A percentile compares a stretch with the other conserved stretches of the same genome.
These are phyloP conservation scores for Dasypus novemcinctus DNA, from an alignment of 2,113 vertebrate genomes.

Conservation along the genomic window DNA sequence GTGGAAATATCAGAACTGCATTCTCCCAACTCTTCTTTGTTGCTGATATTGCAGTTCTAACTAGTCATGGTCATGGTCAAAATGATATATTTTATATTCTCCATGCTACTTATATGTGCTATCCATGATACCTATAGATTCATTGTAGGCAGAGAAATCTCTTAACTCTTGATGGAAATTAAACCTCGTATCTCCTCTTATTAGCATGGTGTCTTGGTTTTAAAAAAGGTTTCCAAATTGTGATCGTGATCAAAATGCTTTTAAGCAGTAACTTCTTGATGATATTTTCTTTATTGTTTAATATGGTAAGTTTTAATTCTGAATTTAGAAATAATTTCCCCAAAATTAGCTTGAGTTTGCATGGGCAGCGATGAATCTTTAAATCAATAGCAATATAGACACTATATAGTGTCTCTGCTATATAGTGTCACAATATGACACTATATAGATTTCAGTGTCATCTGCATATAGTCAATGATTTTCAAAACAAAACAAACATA, in stretches of 20 bases:
- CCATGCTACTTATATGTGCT: not conserved
- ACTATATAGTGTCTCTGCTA: too few relatives aligned
- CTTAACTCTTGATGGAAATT: not conserved
- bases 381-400: not conserved
- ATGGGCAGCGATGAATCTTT: not conserved
- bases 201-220: not conserved
- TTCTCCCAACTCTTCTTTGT: not conserved
- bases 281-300: conserved; percentile 1
- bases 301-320: not conserved
- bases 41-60: not conserved
- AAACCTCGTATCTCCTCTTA: not conserved
- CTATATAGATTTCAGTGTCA: not conserved
- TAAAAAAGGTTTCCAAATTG: not conserved
- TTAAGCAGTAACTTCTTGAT: not conserved
- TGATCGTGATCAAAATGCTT: not conserved
- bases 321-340: not conserved
- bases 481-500: not conserved
- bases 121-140: not conserved
- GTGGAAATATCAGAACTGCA: not conserved
- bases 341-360: not conserved
- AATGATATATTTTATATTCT: not conserved
- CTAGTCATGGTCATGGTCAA: not conserved
- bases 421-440: too few relatives aligned
- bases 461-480: not conserved
- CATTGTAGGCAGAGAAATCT: not conserved